phyloP scores from a whole-genome alignment of 2,888 invertebrate species.

The Erebia epiphron region DNA sequence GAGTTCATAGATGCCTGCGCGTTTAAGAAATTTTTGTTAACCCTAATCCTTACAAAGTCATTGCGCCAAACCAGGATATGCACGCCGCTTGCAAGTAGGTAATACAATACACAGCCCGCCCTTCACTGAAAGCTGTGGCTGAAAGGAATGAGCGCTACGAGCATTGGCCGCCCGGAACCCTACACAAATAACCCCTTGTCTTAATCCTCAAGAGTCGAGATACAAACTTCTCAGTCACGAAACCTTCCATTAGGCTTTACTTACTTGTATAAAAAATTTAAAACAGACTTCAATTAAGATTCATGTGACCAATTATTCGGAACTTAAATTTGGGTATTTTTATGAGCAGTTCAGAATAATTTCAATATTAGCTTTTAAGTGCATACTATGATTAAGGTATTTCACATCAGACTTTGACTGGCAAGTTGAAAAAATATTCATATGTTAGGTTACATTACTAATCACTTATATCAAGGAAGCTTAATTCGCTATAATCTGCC shows the following conservation, averaged over 20 bases:
- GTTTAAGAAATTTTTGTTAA: background rate
- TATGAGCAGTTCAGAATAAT: too few relatives aligned
- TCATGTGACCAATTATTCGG: constrained; percentile 11
- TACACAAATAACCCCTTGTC: constrained; percentile 37
- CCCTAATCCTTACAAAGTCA: background rate
- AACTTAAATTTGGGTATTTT: too few relatives aligned
- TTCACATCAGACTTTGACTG: too few relatives aligned
- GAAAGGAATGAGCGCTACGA: background rate
- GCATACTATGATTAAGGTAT: too few relatives aligned
- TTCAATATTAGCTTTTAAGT: too few relatives aligned
- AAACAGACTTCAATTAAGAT: constrained; percentile 39
- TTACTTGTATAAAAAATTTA: constrained; percentile 34
- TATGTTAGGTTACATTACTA: too few relatives aligned
- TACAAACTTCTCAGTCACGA: constrained; percentile 37
- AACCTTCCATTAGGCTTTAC: constrained; percentile 42
- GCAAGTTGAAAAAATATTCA: too few relatives aligned
- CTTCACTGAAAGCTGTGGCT: background rate
- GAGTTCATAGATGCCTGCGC: too few relatives aligned
- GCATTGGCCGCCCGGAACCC: constrained; percentile 12
- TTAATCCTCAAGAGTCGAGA: constrained; percentile 38
- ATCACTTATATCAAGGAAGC: too few relatives aligned
- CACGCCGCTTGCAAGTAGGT: background rate
- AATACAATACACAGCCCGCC: background rate
- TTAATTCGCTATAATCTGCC: too few relatives aligned
- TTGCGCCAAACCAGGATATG: background rate